Evolutionary conservation across 2,888 invertebrate genomes (phyloP), one percentile per base, ranked within the genome.

Genomic region (Tridacna gigas): DNA sequence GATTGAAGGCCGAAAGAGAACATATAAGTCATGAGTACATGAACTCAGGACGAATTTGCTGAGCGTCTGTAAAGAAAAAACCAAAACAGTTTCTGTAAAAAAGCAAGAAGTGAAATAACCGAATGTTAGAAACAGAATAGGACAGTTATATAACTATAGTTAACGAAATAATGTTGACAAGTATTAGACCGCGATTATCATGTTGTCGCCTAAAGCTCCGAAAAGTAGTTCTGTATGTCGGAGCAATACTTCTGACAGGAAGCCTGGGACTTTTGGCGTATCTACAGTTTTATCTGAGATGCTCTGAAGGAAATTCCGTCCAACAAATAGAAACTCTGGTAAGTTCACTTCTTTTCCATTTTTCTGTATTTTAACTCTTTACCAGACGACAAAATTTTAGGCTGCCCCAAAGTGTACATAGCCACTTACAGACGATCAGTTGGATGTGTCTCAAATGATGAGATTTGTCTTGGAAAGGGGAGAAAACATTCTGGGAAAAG

Each of bases 271-370:
- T 71, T 22, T 26, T 71, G 22, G 48, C 71, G 15, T 71, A 71
- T n/a, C 26, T 71, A 20, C 71, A 71, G 15, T 71, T 71, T 26
- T 71, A 71, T 26, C 12, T 71, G 12, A 15, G 71, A 22, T 71
- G 71, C 18, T 71, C 71, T 0, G 71, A 71, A 48, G 26, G 25
- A 0, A 71, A 28, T 12, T n/a, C 71, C 3, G 18, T 51, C 0
- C 48, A 71, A 71, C 71, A 71, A 71, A 25, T 71, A 20, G 71
- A 71, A 47, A 71, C 45, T 22, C 5, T 71, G 71, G 71, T 71
- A 51, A 51, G 69, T 66, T 66, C 2, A 9, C 22, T 22, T 48
- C n/a, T 69, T 48, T 45, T 69, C 47, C 25, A 56, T 56, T 20
- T 63, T n/a, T 63, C 63, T 37, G 2, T 37, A 37, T 37, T 37